phyloP scores from a whole-genome alignment of 2,113 vertebrate genomes.

The Ardeotis arabs region DNA sequence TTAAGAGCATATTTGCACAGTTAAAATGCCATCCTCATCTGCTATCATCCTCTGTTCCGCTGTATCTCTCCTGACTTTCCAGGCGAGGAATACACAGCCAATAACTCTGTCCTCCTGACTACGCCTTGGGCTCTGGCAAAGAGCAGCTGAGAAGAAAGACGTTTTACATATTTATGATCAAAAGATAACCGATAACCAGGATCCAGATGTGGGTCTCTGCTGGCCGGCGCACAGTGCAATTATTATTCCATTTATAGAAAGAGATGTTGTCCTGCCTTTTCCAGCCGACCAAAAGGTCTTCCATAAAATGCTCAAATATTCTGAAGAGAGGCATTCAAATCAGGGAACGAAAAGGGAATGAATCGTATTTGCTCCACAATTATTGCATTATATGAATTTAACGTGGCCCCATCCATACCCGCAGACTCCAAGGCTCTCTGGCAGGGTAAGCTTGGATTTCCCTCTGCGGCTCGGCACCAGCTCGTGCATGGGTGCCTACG shows the following conservation, averaged over 20 bases:
- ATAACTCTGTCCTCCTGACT: not conserved
- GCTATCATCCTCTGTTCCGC: not conserved
- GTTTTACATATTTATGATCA: not conserved
- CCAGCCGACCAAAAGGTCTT: slow-evolving; percentile 21
- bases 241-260: slow-evolving; percentile 60
- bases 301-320: not conserved
- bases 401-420: not conserved
- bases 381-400: slow-evolving; percentile 20
- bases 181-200: slow-evolving; percentile 46
- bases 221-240: slow-evolving; percentile 7
- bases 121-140: not conserved
- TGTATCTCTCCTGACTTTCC: not conserved
- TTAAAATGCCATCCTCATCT: not conserved
- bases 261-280: slow-evolving; percentile 26
- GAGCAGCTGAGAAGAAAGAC: not conserved
- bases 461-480: fast-evolving
- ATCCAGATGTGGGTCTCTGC: slow-evolving; percentile 47
- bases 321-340: slow-evolving; percentile 60
- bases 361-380: not conserved
- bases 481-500: not conserved
- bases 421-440: not conserved
- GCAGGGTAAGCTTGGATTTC: not conserved
- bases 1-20: not conserved
- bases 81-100: not conserved
- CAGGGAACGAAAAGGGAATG: not conserved